A percentile compares a stretch with the other conserved stretches of the same genome.
Evolutionary conservation across 2,888 invertebrate species (phyloP).

Genomic region (Drosophila prolongata): DNA sequence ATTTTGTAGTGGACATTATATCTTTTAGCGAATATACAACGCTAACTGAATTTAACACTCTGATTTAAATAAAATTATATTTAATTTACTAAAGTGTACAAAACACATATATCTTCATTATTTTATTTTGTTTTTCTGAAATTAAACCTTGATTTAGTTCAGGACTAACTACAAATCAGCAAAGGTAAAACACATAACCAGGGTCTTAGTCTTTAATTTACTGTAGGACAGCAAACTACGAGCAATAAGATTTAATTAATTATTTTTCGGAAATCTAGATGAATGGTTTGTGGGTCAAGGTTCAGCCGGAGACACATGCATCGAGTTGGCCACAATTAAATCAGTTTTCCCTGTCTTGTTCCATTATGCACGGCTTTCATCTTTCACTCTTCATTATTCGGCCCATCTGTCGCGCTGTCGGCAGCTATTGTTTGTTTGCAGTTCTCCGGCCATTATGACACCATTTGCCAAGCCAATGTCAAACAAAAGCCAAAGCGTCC

Average conservation of each 20-base stretch:
- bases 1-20: no score
- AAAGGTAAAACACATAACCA: no score
- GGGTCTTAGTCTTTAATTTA: neutral
- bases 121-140: no score
- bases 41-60: no score
- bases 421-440: slow-evolving; percentile 43
- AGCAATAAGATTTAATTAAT: neutral
- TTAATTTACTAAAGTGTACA: no score
- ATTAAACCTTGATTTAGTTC: no score
- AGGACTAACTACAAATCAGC: no score
- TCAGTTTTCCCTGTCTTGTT: slow-evolving; percentile 30
- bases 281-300: slow-evolving; percentile 36
- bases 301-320: slow-evolving; percentile 21
- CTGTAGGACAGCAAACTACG: neutral
- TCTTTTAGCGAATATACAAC: no score
- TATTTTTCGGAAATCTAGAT: slow-evolving; percentile 1
- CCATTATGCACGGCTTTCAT: slow-evolving; percentile 54
- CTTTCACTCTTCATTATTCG: slow-evolving; percentile 23
- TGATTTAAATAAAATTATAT: no score
- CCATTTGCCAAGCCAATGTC: slow-evolving; percentile 59
- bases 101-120: no score
- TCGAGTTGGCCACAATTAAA: slow-evolving; percentile 50
- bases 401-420: slow-evolving; percentile 16
- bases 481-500: slow-evolving; percentile 59
- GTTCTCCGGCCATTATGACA: slow-evolving; percentile 65